Base-by-base conservation (phyloP, 2,888 invertebrate species). In the Epinotia brunnichana region DNA sequence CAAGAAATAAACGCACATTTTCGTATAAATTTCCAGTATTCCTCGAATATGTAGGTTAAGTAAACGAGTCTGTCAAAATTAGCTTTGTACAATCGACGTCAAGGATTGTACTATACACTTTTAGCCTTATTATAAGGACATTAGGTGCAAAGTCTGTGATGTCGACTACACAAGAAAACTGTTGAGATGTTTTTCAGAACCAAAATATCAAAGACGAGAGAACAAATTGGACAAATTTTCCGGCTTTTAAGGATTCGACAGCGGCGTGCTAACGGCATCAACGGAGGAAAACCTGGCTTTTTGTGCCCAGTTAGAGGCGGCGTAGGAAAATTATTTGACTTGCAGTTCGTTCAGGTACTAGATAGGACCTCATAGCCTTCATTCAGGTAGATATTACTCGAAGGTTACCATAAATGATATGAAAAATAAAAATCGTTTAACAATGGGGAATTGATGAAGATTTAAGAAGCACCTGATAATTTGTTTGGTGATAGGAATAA, bases 201-300 rank as follows among this genome's bases (percentile, higher is more conserved):
- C 83, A 80, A 83, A 85, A 85, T 85, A 85, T 85, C 85, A 87
- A 86, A 85, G 85, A 78, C 78, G 76, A 75, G 78, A 79, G 83
- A 83, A 82, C 77, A 85, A 88, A 87, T 87, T 87, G 85, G 83
- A 83, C 84, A 86, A 87, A 87, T 87, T 88, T 88, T 86, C 86
- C 87, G 85, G 84, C 87, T 86, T 85, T 86, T 85, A 84, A 83
- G 81, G 81, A 83, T 82, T 85, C 82, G 80, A 75, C 76, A 77
- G 54, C 61, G n/a, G 44, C 24, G 66, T 61, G 57, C 62, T 67
- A 71, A 62, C 67, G 39, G 68, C 21, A 63, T 53, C 54, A 51
- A 59, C 44, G 41, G 67, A 17, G 53, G 39, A 19, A 69, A 69
- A 69, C 44, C 44, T 44, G 19, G 51, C 59, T 60, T 24, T 21